Conservation (phyloP, 2,888 invertebrate species). For the Tiliacea citrago region DNA sequence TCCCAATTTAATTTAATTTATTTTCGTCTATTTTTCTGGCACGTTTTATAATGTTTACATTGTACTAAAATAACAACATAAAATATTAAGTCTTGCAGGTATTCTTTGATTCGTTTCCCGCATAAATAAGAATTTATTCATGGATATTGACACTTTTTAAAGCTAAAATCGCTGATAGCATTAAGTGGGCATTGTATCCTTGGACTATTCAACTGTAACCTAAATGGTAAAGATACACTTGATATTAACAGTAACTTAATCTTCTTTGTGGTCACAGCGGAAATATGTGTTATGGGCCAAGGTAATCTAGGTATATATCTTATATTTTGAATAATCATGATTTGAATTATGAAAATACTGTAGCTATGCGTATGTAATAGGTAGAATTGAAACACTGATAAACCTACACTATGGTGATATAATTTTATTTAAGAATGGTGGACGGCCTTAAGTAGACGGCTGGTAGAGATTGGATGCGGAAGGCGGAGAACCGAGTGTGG, state of each 20-base stretch:
- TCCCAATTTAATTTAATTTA: too few relatives aligned
- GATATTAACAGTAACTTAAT: conserved; percentile 1
- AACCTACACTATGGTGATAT: not conserved
- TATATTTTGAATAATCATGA: not conserved
- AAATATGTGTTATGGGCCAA: not conserved
- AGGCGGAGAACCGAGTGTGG: not conserved
- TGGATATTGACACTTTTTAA: too few relatives aligned
- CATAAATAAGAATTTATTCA: too few relatives aligned
- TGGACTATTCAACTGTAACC: not conserved
- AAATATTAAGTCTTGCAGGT: too few relatives aligned
- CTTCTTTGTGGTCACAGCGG: not conserved
- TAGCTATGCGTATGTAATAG: not conserved
- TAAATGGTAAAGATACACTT: not conserved
- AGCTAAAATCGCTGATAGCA: not conserved
- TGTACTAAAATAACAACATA: too few relatives aligned
- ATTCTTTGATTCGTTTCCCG: too few relatives aligned
- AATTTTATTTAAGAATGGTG: not conserved
- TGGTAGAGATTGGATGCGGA: not conserved
- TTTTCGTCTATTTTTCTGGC: too few relatives aligned
- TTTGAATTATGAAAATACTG: not conserved
- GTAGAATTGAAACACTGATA: not conserved
- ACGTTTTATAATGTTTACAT: too few relatives aligned
- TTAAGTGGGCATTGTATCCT: too few relatives aligned
- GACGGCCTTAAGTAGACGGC: not conserved
- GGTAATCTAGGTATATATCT: too few relatives aligned